Conservation (phyloP, 1,140 invertebrate genomes). For the Penaeus indicus region DNA sequence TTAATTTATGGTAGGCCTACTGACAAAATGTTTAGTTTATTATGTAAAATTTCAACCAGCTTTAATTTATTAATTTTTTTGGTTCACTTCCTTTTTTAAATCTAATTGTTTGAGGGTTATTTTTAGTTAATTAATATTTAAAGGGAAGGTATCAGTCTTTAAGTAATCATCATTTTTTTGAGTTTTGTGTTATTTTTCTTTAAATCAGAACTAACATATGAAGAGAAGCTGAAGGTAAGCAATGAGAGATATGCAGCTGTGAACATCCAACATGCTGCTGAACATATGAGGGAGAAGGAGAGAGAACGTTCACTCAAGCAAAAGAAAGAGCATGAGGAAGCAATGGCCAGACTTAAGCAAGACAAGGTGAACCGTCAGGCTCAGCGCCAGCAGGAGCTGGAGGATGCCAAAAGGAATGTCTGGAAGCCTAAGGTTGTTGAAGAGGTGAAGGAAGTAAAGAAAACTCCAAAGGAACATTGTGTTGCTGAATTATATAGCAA, state of each 20-base stretch:
- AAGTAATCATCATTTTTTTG: constrained; percentile 23
- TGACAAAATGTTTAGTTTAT: no score
- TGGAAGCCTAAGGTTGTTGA: constrained; percentile 65
- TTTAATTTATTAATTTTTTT: no score
- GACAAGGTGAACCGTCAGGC: constrained; percentile 44
- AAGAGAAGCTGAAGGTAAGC: constrained; percentile 64
- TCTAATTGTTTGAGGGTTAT: no score
- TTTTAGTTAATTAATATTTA: no score
- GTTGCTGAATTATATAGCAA: constrained; percentile 62
- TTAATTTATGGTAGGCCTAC: no score
- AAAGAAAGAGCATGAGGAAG: constrained; percentile 61
- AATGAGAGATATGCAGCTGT: constrained; percentile 66
- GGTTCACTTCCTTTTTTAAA: no score
- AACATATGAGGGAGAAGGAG: constrained; percentile 65
- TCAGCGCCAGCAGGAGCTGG: constrained; percentile 59
- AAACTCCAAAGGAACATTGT: constrained; percentile 70
- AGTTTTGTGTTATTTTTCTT: constrained; percentile 40
- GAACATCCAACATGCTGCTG: constrained; percentile 65
- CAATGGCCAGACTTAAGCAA: constrained; percentile 53
- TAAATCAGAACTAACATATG: constrained; percentile 64
- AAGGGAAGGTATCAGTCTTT: neutral
- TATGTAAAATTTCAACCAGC: no score
- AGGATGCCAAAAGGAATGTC: constrained; percentile 58
- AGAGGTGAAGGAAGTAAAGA: constrained; percentile 70
- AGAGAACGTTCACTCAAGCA: constrained; percentile 57